Conservation (phyloP, 2,888 invertebrate species). For the Pedicia rivosa region DNA sequence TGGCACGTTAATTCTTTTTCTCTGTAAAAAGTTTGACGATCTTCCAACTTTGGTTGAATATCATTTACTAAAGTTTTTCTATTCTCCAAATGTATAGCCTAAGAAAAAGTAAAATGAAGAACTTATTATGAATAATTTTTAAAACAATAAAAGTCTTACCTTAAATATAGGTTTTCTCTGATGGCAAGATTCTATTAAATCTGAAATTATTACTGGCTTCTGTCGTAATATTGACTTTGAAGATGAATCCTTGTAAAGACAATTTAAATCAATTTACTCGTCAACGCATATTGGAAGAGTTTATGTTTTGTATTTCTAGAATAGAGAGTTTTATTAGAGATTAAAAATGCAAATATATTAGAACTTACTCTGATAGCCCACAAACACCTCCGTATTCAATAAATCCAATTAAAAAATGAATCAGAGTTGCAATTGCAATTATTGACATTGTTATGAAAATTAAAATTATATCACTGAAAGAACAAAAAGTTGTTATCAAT, state of each 20-base stretch:
- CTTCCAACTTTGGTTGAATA: no score
- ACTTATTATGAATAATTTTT: no score
- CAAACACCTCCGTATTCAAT: conserved; percentile 54
- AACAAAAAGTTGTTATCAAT: conserved; percentile 7
- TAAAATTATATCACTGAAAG: conserved; percentile 50
- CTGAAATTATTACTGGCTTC: conserved; percentile 36
- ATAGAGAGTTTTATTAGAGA: conserved; percentile 8
- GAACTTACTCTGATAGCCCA: conserved; percentile 50
- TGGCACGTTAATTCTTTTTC: no score
- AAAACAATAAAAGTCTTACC: conserved; percentile 28
- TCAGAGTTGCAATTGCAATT: conserved; percentile 46
- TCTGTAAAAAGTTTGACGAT: no score
- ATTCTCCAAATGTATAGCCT: conserved; percentile 36
- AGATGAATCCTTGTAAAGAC: conserved; percentile 28
- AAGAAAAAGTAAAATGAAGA: no score
- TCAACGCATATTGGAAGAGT: conserved; percentile 45
- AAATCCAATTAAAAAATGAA: conserved; percentile 57
- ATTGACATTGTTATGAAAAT: conserved; percentile 60
- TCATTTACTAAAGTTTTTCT: no score
- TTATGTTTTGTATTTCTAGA: conserved; percentile 43
- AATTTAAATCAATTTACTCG: conserved; percentile 38
- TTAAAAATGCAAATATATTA: no score
- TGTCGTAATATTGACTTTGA: no score
- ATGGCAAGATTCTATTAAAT: conserved; percentile 50
- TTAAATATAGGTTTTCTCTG: conserved; percentile 54